Percentiles rank a stretch among this genome's conserved stretches.
Conservation (phyloP, 1,140 invertebrate genomes). For the Charaxes varanes region DNA sequence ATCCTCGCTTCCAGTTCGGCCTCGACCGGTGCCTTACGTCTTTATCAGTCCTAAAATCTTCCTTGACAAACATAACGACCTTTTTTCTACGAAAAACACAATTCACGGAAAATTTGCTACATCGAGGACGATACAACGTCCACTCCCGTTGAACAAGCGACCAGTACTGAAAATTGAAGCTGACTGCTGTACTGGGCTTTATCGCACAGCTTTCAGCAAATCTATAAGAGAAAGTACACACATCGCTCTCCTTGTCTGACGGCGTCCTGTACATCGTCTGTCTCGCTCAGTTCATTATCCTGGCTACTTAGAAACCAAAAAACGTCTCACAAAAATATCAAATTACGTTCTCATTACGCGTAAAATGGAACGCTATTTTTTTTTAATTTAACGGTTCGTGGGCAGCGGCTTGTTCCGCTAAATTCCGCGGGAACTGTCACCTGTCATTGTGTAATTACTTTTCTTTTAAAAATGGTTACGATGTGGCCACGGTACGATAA, state of each 20-base stretch:
- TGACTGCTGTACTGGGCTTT: conserved; percentile 31
- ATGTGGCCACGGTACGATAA: no score
- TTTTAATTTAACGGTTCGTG: conserved; percentile 28
- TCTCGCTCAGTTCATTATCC: conserved; percentile 44
- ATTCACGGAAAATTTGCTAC: conserved; percentile 34
- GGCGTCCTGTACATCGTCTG: conserved; percentile 2
- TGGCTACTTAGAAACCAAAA: conserved; percentile 41
- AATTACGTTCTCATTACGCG: conserved; percentile 37
- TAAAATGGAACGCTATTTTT: conserved; percentile 35
- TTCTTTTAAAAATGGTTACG: not conserved
- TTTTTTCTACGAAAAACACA: conserved; percentile 8
- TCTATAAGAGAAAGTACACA: conserved; percentile 64
- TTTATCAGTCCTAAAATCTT: conserved; percentile 12
- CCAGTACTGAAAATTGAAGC: conserved; percentile 46
- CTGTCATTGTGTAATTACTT: conserved; percentile 4
- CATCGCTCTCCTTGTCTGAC: conserved; percentile 32
- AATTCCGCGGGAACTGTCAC: conserved; percentile 8
- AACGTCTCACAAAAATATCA: conserved; percentile 41
- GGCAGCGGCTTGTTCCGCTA: conserved; percentile 3
- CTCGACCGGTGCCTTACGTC: not conserved
- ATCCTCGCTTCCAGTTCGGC: conserved; percentile 2
- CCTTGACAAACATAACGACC: conserved; percentile 7
- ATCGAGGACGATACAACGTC: conserved; percentile 19
- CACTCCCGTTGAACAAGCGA: conserved; percentile 17
- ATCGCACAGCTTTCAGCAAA: conserved; percentile 52